These are phyloP conservation scores for Chrysolina haemoptera DNA, from an alignment of 2,888 invertebrate species.

Conservation along the genomic window DNA sequence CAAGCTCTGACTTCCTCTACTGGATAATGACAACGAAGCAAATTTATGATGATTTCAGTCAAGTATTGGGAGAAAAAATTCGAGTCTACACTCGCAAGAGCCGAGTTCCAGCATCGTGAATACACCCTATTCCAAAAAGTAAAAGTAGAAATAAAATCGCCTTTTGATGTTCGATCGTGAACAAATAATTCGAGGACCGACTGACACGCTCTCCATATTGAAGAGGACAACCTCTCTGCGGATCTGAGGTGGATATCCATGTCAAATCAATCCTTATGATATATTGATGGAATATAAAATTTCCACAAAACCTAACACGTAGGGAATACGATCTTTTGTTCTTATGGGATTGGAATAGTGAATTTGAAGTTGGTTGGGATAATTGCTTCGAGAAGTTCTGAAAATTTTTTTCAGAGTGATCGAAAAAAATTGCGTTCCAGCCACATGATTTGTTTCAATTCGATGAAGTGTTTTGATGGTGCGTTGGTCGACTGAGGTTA, in stretches of 20 bases:
- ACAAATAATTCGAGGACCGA: constrained; percentile 35
- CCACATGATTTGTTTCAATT: not conserved
- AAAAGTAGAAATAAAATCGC: constrained; percentile 26
- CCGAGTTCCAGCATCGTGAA: not conserved
- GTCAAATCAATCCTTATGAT: constrained; percentile 43
- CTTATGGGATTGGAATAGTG: constrained; percentile 7
- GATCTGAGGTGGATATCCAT: constrained; percentile 42
- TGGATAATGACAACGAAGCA: not conserved
- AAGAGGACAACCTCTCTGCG: constrained; percentile 38
- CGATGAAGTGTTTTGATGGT: no score
- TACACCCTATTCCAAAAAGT: constrained; percentile 3
- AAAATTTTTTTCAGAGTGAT: constrained; percentile 4
- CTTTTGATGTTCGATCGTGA: constrained; percentile 33
- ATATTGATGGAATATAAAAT: constrained; percentile 30
- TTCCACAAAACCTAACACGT: constrained; percentile 18
- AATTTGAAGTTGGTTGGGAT: constrained; percentile 11
- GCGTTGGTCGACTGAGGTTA: no score
- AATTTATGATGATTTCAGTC: not conserved
- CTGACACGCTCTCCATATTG: constrained; percentile 42
- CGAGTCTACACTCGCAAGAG: not conserved
- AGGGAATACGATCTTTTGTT: constrained; percentile 19
- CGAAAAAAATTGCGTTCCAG: not conserved
- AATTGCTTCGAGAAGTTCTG: not conserved
- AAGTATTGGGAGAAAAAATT: not conserved
- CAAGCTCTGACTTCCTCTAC: not conserved